These are phyloP conservation scores for Arenaria interpres DNA, from an alignment of 2,113 vertebrate species.

Conservation along the genomic window DNA sequence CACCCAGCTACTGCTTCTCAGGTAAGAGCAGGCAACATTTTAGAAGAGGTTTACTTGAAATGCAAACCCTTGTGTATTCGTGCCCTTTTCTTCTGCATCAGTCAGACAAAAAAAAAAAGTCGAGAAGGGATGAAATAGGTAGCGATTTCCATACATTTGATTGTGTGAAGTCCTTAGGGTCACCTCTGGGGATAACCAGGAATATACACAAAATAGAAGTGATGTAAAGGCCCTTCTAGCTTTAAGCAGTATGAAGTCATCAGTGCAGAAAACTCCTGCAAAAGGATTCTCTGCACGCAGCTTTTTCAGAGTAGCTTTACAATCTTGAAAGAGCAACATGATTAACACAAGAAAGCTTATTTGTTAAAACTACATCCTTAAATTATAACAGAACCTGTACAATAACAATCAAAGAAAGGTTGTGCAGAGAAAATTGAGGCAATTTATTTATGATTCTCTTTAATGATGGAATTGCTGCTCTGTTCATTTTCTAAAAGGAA, in stretches of 20 bases:
- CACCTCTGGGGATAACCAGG: not conserved
- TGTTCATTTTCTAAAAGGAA: constrained; percentile 9
- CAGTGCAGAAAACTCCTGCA: not conserved
- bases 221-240: not conserved
- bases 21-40: not conserved
- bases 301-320: not conserved
- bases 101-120: not conserved
- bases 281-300: not conserved
- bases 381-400: not conserved
- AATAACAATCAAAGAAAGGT: not conserved
- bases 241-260: not conserved
- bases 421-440: not conserved
- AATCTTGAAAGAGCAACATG: not conserved
- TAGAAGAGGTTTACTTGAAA: not conserved
- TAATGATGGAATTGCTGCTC: constrained; percentile 19
- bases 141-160: not conserved
- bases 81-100: not conserved
- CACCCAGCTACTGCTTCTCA: not conserved
- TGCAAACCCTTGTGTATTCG: not conserved
- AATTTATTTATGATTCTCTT: constrained; percentile 34
- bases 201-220: not conserved
- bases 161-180: not conserved
- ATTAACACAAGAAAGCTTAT: not conserved
- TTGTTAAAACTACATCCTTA: not conserved
- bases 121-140: not conserved